Conservation (phyloP, 1,140 invertebrate species). For the Zaprionus tsacasi region DNA sequence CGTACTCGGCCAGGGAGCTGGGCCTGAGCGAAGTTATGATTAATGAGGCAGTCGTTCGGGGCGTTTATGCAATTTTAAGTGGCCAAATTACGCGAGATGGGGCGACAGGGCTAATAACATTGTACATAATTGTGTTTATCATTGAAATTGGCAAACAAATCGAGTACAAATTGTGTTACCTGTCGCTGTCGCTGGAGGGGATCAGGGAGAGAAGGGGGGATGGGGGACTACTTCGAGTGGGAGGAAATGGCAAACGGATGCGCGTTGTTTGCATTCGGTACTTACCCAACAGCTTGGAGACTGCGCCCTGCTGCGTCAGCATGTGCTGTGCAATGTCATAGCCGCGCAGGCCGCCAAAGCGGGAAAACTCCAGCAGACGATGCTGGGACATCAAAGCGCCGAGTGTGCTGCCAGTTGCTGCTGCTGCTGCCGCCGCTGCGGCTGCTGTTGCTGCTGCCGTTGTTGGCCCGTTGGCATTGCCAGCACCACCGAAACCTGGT, state of each 20-base stretch:
- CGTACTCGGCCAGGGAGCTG: neutral
- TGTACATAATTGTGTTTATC: constrained; percentile 67
- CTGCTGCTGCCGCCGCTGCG: constrained; percentile 73
- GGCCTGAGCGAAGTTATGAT: constrained; percentile 34
- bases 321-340: constrained; percentile 96
- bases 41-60: constrained; percentile 54
- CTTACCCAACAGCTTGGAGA: constrained; percentile 95
- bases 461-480: constrained; percentile 83
- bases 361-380: constrained; percentile 92
- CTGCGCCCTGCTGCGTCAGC: constrained; percentile 95
- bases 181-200: constrained; percentile 5
- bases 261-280: constrained; percentile 37
- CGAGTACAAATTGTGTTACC: constrained; percentile 70
- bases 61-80: constrained; percentile 80
- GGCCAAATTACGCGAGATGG: constrained; percentile 64
- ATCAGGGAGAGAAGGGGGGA: neutral
- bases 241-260: constrained; percentile 2
- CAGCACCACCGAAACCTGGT: constrained; percentile 82
- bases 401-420: constrained; percentile 86
- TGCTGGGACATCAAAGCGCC: constrained; percentile 89
- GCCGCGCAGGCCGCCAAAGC: constrained; percentile 92
- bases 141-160: constrained; percentile 79
- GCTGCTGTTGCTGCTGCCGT: constrained; percentile 84
- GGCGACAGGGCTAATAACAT: constrained; percentile 66
- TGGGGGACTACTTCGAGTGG: neutral